Percentiles rank a stretch among this genome's conserved stretches.
Conservation (phyloP, 2,797 vertebrate genomes). For the Acestrorhynchus altus region DNA sequence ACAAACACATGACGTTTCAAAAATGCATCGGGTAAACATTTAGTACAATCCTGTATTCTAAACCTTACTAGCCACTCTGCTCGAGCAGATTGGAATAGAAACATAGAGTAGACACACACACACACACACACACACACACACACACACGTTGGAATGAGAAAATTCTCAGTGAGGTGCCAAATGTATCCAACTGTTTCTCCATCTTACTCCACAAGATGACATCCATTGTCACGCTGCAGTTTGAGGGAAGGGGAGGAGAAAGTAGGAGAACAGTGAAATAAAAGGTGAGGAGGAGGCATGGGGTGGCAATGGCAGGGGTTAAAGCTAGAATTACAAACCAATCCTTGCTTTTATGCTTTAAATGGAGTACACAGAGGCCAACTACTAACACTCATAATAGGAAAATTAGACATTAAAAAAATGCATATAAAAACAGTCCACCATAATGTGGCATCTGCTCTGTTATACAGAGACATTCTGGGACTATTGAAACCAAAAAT, state of each 20-base stretch:
- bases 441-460: neutral
- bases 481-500: neutral
- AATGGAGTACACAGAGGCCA: neutral
- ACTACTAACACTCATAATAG: neutral
- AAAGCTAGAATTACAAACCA: neutral
- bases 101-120: neutral
- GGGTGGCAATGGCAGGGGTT: neutral
- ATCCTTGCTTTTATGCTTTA: conserved; percentile 13
- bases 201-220: conserved; percentile 44
- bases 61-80: neutral
- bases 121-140: conserved; percentile 12
- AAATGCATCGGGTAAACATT: neutral
- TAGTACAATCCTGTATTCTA: too few relatives aligned
- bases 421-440: neutral
- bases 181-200: conserved; percentile 30
- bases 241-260: conserved; percentile 2
- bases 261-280: neutral
- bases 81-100: neutral
- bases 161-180: conserved; percentile 48
- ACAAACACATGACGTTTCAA: neutral
- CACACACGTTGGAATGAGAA: conserved; percentile 21
- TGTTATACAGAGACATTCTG: conserved; percentile 1
- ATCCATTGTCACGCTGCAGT: conserved; percentile 26
- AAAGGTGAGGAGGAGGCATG: neutral
- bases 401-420: neutral